phyloP scores from a whole-genome alignment of 2,113 vertebrate genomes.

The Melanostigma gelatinosum region DNA sequence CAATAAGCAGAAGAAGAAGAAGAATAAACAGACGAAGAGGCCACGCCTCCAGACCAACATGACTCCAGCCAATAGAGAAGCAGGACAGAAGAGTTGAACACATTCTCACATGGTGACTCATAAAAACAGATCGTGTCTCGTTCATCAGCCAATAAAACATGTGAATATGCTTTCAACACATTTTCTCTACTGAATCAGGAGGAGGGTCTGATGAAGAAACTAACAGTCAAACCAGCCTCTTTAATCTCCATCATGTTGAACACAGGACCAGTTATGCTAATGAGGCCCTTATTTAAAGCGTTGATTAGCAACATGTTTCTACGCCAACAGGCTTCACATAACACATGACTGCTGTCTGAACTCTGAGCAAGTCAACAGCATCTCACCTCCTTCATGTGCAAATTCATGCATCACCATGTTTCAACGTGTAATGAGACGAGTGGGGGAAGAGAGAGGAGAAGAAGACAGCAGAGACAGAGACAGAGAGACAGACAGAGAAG shows the following conservation, averaged over 20 bases:
- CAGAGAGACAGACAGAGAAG: not conserved
- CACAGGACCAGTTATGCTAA: slow-evolving; percentile 35
- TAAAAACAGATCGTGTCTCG: slow-evolving; percentile 10
- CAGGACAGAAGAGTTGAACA: slow-evolving; percentile 2
- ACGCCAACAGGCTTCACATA: slow-evolving; percentile 43
- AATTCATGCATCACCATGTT: slow-evolving; percentile 54
- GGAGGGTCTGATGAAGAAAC: not conserved
- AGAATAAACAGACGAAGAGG: no score
- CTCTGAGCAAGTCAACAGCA: slow-evolving; percentile 22
- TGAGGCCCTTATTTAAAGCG: slow-evolving; percentile 29
- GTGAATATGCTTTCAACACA: slow-evolving; percentile 1
- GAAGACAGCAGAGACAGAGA: not conserved
- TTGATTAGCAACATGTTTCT: slow-evolving; percentile 47
- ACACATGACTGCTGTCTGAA: slow-evolving; percentile 8
- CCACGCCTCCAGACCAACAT: slow-evolving; percentile 26
- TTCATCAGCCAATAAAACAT: slow-evolving; percentile 1
- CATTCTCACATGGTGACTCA: slow-evolving; percentile 35
- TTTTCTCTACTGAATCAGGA: not conserved
- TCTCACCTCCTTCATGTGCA: slow-evolving; percentile 47
- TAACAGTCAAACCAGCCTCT: not conserved
- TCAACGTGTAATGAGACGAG: slow-evolving; percentile 26
- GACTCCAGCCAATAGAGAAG: not conserved
- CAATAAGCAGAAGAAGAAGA: no score
- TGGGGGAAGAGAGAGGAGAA: not conserved
- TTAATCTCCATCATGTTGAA: slow-evolving; percentile 37